Percentiles rank a stretch among this genome's conserved stretches.
phyloP scores from a whole-genome alignment of 2,888 invertebrate genomes.

The Drosophila cognata region DNA sequence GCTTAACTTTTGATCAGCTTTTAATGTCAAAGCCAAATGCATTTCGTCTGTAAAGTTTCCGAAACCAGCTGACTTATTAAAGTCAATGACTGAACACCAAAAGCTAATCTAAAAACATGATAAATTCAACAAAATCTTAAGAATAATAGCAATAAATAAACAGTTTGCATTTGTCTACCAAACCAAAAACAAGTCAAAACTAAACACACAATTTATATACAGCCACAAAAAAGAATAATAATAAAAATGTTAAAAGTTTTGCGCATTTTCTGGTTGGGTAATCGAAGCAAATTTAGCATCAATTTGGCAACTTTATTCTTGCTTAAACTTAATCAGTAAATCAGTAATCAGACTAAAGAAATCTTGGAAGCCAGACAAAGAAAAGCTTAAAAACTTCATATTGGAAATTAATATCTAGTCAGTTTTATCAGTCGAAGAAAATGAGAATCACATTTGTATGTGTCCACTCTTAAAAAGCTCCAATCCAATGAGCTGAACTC shows the following conservation, averaged over 20 bases:
- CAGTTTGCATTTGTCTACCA: constrained; percentile 5
- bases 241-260: constrained; percentile 26
- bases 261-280: constrained; percentile 8
- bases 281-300: constrained; percentile 10
- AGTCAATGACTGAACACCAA: constrained; percentile 12
- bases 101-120: constrained; percentile 13
- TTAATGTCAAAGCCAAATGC: constrained; percentile 70
- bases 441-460: not conserved
- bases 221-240: not conserved
- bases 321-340: constrained; percentile 5
- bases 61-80: constrained; percentile 33
- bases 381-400: not conserved
- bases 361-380: not conserved
- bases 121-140: constrained; percentile 17
- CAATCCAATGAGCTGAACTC: not conserved
- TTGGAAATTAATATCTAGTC: not conserved
- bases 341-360: not conserved
- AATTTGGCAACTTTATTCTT: constrained; percentile 15
- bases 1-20: constrained; percentile 76
- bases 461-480: not conserved
- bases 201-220: constrained; percentile 26
- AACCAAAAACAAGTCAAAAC: constrained; percentile 25
- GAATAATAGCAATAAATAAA: not conserved
- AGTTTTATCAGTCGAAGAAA: not conserved
- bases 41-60: constrained; percentile 73